phyloP scores from a whole-genome alignment of 2,113 vertebrate genomes.

The Prunella fulvescens region DNA sequence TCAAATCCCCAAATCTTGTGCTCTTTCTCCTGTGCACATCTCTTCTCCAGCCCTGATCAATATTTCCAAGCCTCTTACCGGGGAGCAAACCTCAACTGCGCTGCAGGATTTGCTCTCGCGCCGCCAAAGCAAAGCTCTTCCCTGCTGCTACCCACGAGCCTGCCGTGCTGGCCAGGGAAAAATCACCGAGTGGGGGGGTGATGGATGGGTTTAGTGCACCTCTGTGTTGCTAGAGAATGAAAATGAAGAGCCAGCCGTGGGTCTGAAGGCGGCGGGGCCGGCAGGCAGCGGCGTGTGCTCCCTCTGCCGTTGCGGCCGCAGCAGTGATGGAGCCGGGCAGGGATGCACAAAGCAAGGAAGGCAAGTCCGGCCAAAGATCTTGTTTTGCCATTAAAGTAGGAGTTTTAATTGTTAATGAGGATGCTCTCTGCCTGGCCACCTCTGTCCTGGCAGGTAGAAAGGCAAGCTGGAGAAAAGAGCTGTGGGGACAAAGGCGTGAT shows the following conservation, averaged over 20 bases:
- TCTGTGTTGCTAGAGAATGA: not conserved
- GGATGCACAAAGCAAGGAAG: not conserved
- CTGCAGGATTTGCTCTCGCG: slow-evolving; percentile 12
- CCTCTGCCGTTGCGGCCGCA: slow-evolving; percentile 38
- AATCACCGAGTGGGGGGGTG: not conserved
- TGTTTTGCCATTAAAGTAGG: not conserved
- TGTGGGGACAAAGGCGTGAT: fast-evolving
- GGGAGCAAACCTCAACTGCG: not conserved
- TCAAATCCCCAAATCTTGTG: slow-evolving; percentile 53
- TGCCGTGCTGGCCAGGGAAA: not conserved
- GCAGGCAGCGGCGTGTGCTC: not conserved
- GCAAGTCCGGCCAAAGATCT: not conserved
- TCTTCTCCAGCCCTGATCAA: not conserved
- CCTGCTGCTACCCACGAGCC: not conserved
- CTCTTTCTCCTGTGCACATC: slow-evolving; percentile 35
- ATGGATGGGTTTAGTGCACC: not conserved
- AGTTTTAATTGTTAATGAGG: not conserved
- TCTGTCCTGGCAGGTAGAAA: not conserved
- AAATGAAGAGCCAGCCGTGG: not conserved
- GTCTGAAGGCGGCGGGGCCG: not conserved
- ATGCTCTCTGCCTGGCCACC: not conserved
- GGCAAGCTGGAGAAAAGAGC: not conserved
- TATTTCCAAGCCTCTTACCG: slow-evolving; percentile 28
- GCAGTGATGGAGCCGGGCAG: not conserved
- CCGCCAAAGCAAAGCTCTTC: not conserved